These are phyloP conservation scores for Neosalanx taihuensis DNA, from an alignment of 2,797 vertebrate genomes.

Conservation along the genomic window DNA sequence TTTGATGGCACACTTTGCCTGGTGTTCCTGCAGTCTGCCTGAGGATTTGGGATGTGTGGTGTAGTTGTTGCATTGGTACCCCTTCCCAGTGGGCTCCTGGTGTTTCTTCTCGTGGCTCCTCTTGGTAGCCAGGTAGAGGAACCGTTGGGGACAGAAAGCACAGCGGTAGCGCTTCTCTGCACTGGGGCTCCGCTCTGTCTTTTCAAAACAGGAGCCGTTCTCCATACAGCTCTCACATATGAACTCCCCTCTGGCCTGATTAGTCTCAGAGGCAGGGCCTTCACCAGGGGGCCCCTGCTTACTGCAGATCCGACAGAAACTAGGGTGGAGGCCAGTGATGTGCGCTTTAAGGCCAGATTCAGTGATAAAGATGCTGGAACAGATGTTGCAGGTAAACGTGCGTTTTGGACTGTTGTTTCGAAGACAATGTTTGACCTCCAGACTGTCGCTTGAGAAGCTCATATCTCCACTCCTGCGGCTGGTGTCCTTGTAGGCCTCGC, in stretches of 20 bases:
- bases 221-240: conserved; percentile 91
- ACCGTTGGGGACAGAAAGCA: conserved; percentile 94
- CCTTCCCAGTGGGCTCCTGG: conserved; percentile 78
- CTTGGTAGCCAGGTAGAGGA: conserved; percentile 96
- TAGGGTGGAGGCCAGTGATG: conserved; percentile 85
- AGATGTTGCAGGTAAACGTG: conserved; percentile 84
- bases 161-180: conserved; percentile 93
- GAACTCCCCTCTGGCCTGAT: conserved; percentile 82
- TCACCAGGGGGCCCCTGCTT: conserved; percentile 89
- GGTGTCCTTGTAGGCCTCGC: conserved; percentile 52
- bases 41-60: conserved; percentile 84
- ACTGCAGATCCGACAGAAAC: conserved; percentile 91
- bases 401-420: conserved; percentile 77
- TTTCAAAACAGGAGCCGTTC: conserved; percentile 91
- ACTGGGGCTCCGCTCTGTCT: conserved; percentile 82
- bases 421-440: conserved; percentile 66
- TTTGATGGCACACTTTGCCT: conserved; percentile 83
- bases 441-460: conserved; percentile 55
- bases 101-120: conserved; percentile 95
- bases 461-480: conserved; percentile 55
- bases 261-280: conserved; percentile 72
- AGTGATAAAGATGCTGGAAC: conserved; percentile 89
- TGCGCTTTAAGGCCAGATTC: conserved; percentile 91
- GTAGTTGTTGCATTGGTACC: conserved; percentile 79
- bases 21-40: conserved; percentile 78